phyloP scores from a whole-genome alignment of 2,797 vertebrate genomes.

The Hydrophis major region DNA sequence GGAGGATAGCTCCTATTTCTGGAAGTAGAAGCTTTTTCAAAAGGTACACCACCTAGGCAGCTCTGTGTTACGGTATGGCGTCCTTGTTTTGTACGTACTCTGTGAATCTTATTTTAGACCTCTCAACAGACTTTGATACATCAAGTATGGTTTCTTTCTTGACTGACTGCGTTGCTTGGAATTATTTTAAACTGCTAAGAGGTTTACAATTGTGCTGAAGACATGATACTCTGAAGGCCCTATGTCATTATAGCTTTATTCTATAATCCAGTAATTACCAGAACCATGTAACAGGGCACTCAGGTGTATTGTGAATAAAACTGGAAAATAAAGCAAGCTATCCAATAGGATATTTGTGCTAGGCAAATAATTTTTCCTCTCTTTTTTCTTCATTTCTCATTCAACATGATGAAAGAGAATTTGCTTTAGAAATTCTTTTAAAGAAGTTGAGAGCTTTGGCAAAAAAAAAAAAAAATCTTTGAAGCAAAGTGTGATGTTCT shows the following conservation, averaged over 20 bases:
- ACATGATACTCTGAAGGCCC: not conserved
- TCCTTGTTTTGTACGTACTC: not conserved
- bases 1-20: slow-evolving; percentile 20
- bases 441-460: not conserved
- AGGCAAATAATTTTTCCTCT: not conserved
- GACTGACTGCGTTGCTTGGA: not conserved
- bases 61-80: not conserved
- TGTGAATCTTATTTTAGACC: not conserved
- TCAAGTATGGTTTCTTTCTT: not conserved
- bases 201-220: not conserved
- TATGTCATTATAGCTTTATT: not conserved
- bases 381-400: not conserved
- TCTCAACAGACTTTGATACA: not conserved
- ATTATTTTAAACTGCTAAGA: not conserved
- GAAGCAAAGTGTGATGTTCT: not conserved
- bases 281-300: not conserved
- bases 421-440: not conserved
- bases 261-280: not conserved
- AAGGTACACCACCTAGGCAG: not conserved
- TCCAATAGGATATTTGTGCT: not conserved
- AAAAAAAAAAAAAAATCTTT: not conserved
- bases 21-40: not conserved
- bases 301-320: not conserved
- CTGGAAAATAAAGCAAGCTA: not conserved
- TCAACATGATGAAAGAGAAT: not conserved